Percentiles rank a stretch among this genome's conserved stretches.
These are phyloP conservation scores for Dermolepida albohirtum DNA, from an alignment of 2,888 invertebrate genomes.

Conservation along the genomic window DNA sequence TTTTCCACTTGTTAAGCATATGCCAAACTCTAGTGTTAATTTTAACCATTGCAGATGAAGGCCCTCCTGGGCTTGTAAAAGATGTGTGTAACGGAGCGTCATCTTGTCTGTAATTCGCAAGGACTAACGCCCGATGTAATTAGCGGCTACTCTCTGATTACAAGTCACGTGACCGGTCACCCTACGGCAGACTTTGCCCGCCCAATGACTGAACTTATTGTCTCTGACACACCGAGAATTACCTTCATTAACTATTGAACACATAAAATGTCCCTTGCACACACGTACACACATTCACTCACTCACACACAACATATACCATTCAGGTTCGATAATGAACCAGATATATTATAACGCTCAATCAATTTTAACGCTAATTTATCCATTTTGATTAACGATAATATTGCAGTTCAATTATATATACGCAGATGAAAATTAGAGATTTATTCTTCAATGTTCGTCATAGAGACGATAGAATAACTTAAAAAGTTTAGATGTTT, in stretches of 20 bases:
- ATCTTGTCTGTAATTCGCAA: constrained; percentile 51
- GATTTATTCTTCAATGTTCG: no score
- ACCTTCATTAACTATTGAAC: constrained; percentile 58
- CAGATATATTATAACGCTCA: no score
- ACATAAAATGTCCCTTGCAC: constrained; percentile 36
- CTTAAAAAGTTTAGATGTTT: no score
- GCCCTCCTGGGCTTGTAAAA: constrained; percentile 30
- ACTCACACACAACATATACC: no score
- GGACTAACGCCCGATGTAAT: constrained; percentile 55
- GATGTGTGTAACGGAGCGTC: constrained; percentile 46
- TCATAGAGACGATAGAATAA: no score
- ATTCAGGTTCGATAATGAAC: no score
- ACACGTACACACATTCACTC: not conserved
- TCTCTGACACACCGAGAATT: constrained; percentile 58
- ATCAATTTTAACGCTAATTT: no score
- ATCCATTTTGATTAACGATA: no score
- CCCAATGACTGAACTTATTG: constrained; percentile 59
- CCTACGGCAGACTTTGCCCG: constrained; percentile 57
- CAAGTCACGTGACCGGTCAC: constrained; percentile 61
- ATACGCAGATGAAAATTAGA: no score
- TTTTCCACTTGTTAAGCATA: no score
- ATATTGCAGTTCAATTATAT: no score
- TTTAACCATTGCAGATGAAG: not conserved
- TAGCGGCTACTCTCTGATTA: constrained; percentile 62
- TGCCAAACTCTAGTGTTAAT: no score